phyloP scores from a whole-genome alignment of 2,797 vertebrate genomes.

The Neoniphon sammara region DNA sequence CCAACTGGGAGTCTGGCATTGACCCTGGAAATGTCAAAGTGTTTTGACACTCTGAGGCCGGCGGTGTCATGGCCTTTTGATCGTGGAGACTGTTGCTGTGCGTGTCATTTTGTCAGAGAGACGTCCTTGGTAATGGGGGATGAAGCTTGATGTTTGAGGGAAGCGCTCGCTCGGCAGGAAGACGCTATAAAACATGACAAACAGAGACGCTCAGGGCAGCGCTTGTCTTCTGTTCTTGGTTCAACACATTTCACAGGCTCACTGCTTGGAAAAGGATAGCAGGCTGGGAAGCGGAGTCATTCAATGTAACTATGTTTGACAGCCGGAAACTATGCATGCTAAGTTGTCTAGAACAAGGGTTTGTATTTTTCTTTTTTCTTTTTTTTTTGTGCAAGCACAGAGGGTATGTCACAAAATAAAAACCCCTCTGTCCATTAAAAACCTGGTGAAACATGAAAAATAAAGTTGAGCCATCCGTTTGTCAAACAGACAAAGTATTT shows the following conservation, averaged over 20 bases:
- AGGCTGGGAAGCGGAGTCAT: slow-evolving; percentile 42
- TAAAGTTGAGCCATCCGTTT: neutral
- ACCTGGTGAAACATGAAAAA: neutral
- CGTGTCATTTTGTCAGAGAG: slow-evolving; percentile 27
- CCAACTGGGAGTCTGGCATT: slow-evolving; percentile 26
- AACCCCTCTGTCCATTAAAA: slow-evolving; percentile 26
- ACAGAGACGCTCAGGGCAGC: slow-evolving; percentile 46
- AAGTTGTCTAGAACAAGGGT: slow-evolving; percentile 15
- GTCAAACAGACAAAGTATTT: neutral
- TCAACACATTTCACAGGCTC: slow-evolving; percentile 35
- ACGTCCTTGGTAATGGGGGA: slow-evolving; percentile 35
- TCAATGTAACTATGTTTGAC: slow-evolving; percentile 48
- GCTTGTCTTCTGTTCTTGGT: slow-evolving; percentile 43
- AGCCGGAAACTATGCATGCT: slow-evolving; percentile 31
- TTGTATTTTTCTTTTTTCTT: no score
- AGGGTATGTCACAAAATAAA: slow-evolving; percentile 28
- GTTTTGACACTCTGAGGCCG: slow-evolving; percentile 40
- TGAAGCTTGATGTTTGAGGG: slow-evolving; percentile 41
- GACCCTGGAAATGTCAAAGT: slow-evolving; percentile 52
- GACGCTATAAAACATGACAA: slow-evolving; percentile 37
- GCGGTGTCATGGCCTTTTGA: slow-evolving; percentile 43
- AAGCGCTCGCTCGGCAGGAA: slow-evolving; percentile 3
- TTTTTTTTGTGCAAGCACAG: neutral
- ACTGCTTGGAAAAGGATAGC: slow-evolving; percentile 39
- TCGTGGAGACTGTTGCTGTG: slow-evolving; percentile 17